A percentile compares a stretch with the other conserved stretches of the same genome.
phyloP scores from a whole-genome alignment of 2,797 vertebrate species.

The Glossophaga mutica region DNA sequence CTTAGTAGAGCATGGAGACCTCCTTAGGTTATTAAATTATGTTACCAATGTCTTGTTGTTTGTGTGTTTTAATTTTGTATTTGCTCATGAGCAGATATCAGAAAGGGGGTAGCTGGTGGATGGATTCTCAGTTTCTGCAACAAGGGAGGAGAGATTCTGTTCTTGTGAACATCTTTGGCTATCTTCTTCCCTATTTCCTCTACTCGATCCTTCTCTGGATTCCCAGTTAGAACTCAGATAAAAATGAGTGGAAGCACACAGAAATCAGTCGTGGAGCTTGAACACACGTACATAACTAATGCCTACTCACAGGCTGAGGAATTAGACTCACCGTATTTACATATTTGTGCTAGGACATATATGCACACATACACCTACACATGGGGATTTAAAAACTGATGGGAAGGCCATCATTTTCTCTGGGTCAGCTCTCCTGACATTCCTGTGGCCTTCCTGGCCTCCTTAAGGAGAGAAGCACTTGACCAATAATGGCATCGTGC shows the following conservation, averaged over 20 bases:
- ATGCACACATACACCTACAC: neutral
- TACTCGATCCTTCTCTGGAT: neutral
- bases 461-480: neutral
- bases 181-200: neutral
- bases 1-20: neutral
- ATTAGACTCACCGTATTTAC: neutral
- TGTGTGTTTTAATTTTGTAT: constrained; percentile 31
- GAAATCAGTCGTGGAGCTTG: no score
- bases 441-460: neutral
- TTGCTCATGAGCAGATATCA: constrained; percentile 8
- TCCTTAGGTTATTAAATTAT: constrained; percentile 35
- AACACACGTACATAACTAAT: neutral
- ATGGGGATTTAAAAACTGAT: neutral
- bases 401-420: neutral
- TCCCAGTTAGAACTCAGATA: neutral
- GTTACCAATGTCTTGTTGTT: constrained; percentile 2
- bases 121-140: neutral
- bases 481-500: neutral
- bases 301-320: neutral
- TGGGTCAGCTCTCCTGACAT: neutral
- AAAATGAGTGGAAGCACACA: neutral
- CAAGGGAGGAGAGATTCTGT: neutral
- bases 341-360: neutral
- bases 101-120: neutral
- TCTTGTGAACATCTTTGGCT: neutral